phyloP scores from a whole-genome alignment of 2,888 invertebrate genomes.

The Aspidiotus rigidus region DNA sequence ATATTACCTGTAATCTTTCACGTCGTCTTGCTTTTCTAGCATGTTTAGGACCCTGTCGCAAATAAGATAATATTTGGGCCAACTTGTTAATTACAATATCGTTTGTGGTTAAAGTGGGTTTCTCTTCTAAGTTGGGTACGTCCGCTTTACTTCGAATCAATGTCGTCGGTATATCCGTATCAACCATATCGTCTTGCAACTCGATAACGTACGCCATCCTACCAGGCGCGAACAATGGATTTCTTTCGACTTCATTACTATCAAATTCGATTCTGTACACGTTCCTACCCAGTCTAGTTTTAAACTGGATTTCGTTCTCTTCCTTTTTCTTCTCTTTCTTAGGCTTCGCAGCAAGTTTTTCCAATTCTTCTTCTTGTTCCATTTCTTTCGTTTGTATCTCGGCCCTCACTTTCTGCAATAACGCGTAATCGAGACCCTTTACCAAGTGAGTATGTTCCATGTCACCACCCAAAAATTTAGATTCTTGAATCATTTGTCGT shows the following conservation, averaged over 20 bases:
- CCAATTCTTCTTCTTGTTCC: constrained; percentile 74
- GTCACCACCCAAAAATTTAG: constrained; percentile 99
- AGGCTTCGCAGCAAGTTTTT: constrained; percentile 56
- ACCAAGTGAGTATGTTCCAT: constrained; percentile 99
- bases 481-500: constrained; percentile 91
- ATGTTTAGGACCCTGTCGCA: constrained; percentile 78
- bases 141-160: constrained; percentile 86
- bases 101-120: constrained; percentile 61
- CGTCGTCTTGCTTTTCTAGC: constrained; percentile 63
- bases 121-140: constrained; percentile 63
- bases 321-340: constrained; percentile 48
- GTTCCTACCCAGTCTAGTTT: constrained; percentile 69
- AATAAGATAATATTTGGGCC: constrained; percentile 89
- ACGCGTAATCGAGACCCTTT: constrained; percentile 86
- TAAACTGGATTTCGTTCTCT: constrained; percentile 71
- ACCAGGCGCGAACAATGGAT: constrained; percentile 87
- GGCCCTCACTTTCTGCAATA: constrained; percentile 79
- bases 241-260: constrained; percentile 53
- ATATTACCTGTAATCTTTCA: constrained; percentile 44
- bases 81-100: constrained; percentile 91
- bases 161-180: constrained; percentile 92
- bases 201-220: constrained; percentile 99
- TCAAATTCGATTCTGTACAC: constrained; percentile 47
- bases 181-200: constrained; percentile 71
- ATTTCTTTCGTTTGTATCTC: constrained; percentile 74